These are phyloP conservation scores for Sternotherus odoratus DNA, from an alignment of 2,797 vertebrate species.

Conservation along the genomic window DNA sequence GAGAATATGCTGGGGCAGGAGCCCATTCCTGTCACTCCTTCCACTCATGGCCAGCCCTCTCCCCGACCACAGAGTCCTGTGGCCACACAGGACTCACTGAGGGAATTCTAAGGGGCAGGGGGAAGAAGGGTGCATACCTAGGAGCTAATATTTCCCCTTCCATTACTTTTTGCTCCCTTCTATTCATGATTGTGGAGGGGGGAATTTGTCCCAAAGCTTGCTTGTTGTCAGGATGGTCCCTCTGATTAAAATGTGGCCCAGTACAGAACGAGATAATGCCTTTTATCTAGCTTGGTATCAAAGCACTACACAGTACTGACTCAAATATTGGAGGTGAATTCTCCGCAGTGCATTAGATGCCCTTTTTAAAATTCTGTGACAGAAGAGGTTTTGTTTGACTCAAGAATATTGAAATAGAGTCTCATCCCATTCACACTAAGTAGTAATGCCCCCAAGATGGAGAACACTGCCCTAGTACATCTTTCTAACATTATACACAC, in stretches of 20 bases:
- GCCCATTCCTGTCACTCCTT: accelerated
- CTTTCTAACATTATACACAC: neutral
- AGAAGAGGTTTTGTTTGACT: neutral
- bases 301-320: neutral
- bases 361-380: neutral
- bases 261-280: neutral
- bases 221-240: neutral
- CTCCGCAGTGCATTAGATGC: neutral
- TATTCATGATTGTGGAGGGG: neutral
- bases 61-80: neutral
- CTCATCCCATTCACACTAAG: neutral
- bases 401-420: neutral
- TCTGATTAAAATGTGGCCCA: neutral
- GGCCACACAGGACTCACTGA: neutral
- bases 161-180: neutral
- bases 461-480: neutral
- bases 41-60: neutral
- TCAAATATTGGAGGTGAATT: neutral
- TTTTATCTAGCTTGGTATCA: neutral
- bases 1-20: neutral
- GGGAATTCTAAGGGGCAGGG: neutral
- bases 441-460: neutral
- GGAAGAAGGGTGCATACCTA: neutral
- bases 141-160: neutral
- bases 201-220: neutral